A percentile compares a stretch with the other conserved stretches of the same genome.
These are phyloP conservation scores for Puma concolor DNA, from an alignment of 2,113 vertebrate genomes.

Conservation along the genomic window DNA sequence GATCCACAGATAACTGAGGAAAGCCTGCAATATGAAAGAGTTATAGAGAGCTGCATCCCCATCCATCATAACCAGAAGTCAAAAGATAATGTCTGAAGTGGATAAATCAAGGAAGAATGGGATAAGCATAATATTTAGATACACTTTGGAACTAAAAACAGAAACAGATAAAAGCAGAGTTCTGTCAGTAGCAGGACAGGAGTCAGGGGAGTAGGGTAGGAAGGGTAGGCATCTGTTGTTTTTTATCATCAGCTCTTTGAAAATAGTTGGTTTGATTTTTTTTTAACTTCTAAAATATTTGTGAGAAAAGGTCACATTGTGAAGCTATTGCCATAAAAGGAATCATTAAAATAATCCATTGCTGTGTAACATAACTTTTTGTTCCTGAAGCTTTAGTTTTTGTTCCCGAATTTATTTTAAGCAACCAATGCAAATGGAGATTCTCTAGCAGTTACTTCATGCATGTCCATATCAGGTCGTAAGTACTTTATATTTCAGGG, in stretches of 20 bases:
- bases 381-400: not conserved
- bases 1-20: not conserved
- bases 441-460: not conserved
- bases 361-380: conserved; percentile 45
- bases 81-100: conserved; percentile 57
- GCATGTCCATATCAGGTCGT: not conserved
- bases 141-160: conserved; percentile 57
- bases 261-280: conserved; percentile 13
- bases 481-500: not conserved
- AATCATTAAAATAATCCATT: conserved; percentile 34
- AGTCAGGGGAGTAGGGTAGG: not conserved
- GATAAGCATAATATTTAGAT: conserved; percentile 52
- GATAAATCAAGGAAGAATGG: conserved; percentile 49
- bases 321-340: conserved; percentile 57
- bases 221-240: conserved; percentile 28
- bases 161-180: conserved; percentile 59
- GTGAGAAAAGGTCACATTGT: conserved; percentile 56
- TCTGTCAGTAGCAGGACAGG: conserved; percentile 49
- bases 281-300: conserved; percentile 56
- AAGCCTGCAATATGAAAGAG: conserved; percentile 42
- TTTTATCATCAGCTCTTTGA: conserved; percentile 2
- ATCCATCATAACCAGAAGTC: conserved; percentile 37
- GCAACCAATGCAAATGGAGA: not conserved
- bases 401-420: not conserved
- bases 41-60: not conserved